Evolutionary conservation across 2,888 invertebrate species (phyloP).

Genomic region (Capitulum mitella): DNA sequence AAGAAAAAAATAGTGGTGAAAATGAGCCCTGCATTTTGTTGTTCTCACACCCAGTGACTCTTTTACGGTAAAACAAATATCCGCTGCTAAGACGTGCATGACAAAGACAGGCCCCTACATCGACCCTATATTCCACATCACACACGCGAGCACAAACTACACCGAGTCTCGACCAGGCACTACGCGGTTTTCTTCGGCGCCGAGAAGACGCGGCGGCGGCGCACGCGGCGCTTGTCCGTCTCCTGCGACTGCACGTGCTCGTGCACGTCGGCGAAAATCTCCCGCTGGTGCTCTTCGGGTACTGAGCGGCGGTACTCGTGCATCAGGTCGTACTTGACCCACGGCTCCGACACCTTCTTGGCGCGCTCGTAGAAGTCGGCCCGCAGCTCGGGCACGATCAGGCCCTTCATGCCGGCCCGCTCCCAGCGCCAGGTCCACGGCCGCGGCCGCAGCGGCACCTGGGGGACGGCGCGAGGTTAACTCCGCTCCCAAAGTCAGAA

Average conservation of each 20-base stretch:
- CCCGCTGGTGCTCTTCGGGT: constrained; percentile 76
- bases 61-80: no score
- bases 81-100: no score
- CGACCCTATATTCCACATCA: no score
- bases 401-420: constrained; percentile 63
- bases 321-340: constrained; percentile 91
- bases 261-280: constrained; percentile 77
- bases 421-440: constrained; percentile 95
- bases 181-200: constrained; percentile 55
- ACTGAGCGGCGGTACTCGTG: constrained; percentile 78
- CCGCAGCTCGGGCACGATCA: constrained; percentile 52
- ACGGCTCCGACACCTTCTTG: constrained; percentile 58
- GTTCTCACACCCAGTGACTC: no score
- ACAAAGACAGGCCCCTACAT: no score
- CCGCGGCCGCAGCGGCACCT: constrained; percentile 52
- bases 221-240: constrained; percentile 55
- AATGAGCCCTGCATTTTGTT: no score
- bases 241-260: constrained; percentile 65
- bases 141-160: no score
- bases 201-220: constrained; percentile 55
- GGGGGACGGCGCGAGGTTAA: not conserved
- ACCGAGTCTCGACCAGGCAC: no score
- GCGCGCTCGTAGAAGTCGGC: constrained; percentile 48
- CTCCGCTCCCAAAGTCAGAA: no score
- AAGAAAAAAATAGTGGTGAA: no score